A percentile compares a stretch with the other conserved stretches of the same genome.
Conservation (phyloP, 2,113 vertebrate species). For the Dryoscopus gambensis region DNA sequence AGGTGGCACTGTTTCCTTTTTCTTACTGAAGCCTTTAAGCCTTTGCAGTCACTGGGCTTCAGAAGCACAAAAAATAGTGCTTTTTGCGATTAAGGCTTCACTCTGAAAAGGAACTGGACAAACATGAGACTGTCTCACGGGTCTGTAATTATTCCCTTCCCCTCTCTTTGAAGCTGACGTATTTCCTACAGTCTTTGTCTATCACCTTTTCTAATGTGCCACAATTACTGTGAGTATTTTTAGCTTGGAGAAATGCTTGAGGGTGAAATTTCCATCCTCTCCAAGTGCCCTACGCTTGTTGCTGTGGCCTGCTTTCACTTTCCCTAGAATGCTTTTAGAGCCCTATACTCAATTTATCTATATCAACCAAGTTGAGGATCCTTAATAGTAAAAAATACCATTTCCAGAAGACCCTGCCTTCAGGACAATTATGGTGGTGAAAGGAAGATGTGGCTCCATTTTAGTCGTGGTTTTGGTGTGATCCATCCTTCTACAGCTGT, state of each 20-base stretch:
- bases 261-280: not conserved
- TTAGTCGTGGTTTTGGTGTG: not conserved
- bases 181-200: not conserved
- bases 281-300: not conserved
- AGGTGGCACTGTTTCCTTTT: constrained; percentile 74
- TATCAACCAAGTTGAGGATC: not conserved
- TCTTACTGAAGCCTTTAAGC: not conserved
- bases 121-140: not conserved
- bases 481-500: not conserved
- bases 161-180: not conserved
- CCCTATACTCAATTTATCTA: not conserved
- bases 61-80: not conserved
- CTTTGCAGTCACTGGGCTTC: not conserved
- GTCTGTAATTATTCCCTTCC: not conserved
- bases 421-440: not conserved
- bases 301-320: not conserved
- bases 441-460: not conserved
- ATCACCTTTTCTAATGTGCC: not conserved
- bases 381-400: not conserved
- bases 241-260: not conserved
- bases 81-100: not conserved
- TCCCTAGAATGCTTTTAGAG: fast-evolving
- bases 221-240: not conserved
- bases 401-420: not conserved
- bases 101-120: not conserved